These are phyloP conservation scores for Metacarcinus magister DNA, from an alignment of 2,888 invertebrate genomes.

Conservation along the genomic window DNA sequence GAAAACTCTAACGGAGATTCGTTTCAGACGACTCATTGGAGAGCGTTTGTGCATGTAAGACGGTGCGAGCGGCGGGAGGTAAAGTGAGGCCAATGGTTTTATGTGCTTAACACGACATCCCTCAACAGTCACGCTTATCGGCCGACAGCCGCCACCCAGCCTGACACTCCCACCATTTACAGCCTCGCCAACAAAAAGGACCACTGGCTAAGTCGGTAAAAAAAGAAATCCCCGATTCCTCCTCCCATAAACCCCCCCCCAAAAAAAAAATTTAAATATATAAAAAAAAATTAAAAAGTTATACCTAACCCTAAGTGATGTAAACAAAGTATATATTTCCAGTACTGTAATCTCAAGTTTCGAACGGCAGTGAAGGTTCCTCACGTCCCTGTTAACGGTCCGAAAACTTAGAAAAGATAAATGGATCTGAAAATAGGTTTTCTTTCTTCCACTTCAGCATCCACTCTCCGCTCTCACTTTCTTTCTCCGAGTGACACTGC, in stretches of 20 bases:
- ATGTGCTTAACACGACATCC: background rate
- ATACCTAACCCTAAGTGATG: background rate
- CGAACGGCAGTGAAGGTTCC: background rate
- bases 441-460: background rate
- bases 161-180: background rate
- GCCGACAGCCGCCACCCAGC: background rate
- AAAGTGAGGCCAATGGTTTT: background rate
- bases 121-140: background rate
- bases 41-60: background rate
- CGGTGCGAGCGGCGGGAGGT: background rate
- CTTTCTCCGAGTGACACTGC: background rate
- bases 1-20: background rate
- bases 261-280: background rate
- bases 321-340: background rate
- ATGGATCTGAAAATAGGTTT: background rate
- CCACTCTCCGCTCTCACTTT: background rate
- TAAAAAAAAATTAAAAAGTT: background rate
- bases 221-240: background rate
- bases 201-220: background rate
- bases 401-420: background rate
- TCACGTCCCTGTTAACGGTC: background rate
- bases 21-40: background rate
- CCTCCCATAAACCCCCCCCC: background rate
- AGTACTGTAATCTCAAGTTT: background rate
- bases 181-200: background rate